Evolutionary conservation across 2,888 invertebrate genomes (phyloP).

Genomic region (Toxonevra muliebris): DNA sequence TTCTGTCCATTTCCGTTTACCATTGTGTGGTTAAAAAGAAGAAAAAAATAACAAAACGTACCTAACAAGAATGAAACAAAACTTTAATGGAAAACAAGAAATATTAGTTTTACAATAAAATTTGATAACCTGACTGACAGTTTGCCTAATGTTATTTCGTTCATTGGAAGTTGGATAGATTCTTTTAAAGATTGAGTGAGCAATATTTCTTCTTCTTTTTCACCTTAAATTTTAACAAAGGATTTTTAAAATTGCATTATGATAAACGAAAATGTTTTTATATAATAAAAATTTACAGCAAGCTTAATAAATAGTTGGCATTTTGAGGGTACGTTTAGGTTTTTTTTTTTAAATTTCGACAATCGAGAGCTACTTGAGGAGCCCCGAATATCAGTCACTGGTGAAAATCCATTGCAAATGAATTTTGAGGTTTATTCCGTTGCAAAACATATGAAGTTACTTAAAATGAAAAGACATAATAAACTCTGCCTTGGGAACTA

Average conservation of each 20-base stretch:
- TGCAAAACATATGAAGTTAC: too few species aligned
- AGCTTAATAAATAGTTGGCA: background rate
- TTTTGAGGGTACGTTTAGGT: too few species aligned
- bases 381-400: too few species aligned
- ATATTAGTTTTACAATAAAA: slow-evolving; percentile 58
- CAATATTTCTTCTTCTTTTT: background rate
- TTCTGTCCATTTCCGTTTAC: slow-evolving; percentile 21
- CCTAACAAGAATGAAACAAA: slow-evolving; percentile 7
- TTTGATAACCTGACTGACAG: slow-evolving; percentile 53
- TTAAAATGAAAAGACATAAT: too few species aligned
- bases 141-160: slow-evolving; percentile 43
- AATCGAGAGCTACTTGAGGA: too few species aligned
- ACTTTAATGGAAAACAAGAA: slow-evolving; percentile 57
- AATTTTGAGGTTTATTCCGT: too few species aligned
- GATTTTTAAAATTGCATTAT: too few species aligned
- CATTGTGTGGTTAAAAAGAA: slow-evolving; percentile 12
- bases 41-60: background rate
- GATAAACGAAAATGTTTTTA: background rate
- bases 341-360: too few species aligned
- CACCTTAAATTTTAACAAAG: too few species aligned
- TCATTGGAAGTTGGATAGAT: slow-evolving; percentile 1
- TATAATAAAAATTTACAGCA: background rate
- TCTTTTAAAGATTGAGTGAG: background rate
- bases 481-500: too few species aligned
- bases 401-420: too few species aligned